Conservation (phyloP, 2,888 invertebrate species). For the Phlogophora meticulosa region DNA sequence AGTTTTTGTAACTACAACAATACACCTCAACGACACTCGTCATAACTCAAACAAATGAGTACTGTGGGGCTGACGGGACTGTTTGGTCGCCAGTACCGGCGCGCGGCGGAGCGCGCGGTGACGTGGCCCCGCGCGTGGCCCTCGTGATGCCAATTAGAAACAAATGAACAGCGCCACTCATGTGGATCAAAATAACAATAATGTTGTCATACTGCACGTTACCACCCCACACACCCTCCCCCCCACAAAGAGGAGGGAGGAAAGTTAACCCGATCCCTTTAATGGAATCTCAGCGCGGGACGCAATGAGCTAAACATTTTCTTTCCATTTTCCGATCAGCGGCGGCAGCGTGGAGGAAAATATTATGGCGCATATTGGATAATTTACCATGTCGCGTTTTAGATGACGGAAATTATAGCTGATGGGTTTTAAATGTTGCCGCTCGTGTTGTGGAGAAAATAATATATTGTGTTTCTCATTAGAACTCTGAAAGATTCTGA, state of each 20-base stretch:
- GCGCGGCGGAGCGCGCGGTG: no score
- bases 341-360: constrained; percentile 34
- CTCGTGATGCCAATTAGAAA: constrained; percentile 42
- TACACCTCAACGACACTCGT: neutral
- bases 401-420: constrained; percentile 28
- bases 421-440: constrained; percentile 14
- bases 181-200: constrained; percentile 25
- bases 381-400: constrained; percentile 33
- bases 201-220: constrained; percentile 30
- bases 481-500: no score
- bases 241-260: neutral
- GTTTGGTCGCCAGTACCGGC: no score
- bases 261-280: constrained; percentile 53
- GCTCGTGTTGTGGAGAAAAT: constrained; percentile 1
- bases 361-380: constrained; percentile 39
- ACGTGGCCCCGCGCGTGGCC: neutral
- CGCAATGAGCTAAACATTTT: constrained; percentile 47
- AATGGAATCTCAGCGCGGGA: constrained; percentile 50
- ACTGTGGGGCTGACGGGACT: neutral
- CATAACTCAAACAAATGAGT: neutral
- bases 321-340: constrained; percentile 55
- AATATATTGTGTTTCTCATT: neutral
- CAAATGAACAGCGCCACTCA: constrained; percentile 26
- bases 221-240: neutral
- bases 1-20: neutral